Conservation (phyloP, 1,140 invertebrate species). For the Scylla paramamosain region DNA sequence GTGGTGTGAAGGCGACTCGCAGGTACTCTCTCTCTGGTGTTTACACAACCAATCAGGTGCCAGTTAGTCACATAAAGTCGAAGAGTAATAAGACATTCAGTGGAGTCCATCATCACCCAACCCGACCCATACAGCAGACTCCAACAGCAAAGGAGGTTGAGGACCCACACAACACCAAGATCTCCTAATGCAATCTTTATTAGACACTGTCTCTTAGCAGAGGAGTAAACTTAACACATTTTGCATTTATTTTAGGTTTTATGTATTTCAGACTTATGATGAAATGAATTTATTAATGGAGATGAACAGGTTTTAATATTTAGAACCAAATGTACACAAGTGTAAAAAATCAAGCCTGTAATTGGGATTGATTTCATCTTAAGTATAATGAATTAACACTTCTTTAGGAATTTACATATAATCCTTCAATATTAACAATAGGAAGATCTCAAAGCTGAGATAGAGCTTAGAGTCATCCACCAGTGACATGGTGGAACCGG, state of each 20-base stretch:
- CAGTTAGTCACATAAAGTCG: constrained; percentile 64
- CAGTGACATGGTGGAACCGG: constrained; percentile 47
- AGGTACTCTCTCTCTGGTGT: constrained; percentile 76
- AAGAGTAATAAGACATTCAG: constrained; percentile 68
- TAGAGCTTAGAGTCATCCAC: constrained; percentile 30
- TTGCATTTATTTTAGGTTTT: constrained; percentile 64
- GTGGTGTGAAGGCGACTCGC: constrained; percentile 60
- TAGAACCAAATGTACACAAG: neutral
- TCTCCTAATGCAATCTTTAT: constrained; percentile 25
- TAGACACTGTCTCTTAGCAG: constrained; percentile 38
- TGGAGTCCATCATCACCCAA: constrained; percentile 69
- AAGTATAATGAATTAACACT: constrained; percentile 12
- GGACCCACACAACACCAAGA: constrained; percentile 55
- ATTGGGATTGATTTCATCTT: constrained; percentile 4
- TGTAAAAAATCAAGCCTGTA: constrained; percentile 29
- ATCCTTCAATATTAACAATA: constrained; percentile 19
- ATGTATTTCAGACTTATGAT: constrained; percentile 44
- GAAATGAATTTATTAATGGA: constrained; percentile 32
- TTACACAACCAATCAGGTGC: constrained; percentile 76
- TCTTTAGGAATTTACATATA: neutral
- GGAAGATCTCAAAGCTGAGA: neutral
- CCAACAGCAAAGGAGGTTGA: constrained; percentile 31
- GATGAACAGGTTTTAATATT: constrained; percentile 14
- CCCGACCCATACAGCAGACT: constrained; percentile 37
- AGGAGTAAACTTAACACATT: constrained; percentile 35